Conservation (phyloP, 2,797 vertebrate genomes). For the Hippoglossus hippoglossus region DNA sequence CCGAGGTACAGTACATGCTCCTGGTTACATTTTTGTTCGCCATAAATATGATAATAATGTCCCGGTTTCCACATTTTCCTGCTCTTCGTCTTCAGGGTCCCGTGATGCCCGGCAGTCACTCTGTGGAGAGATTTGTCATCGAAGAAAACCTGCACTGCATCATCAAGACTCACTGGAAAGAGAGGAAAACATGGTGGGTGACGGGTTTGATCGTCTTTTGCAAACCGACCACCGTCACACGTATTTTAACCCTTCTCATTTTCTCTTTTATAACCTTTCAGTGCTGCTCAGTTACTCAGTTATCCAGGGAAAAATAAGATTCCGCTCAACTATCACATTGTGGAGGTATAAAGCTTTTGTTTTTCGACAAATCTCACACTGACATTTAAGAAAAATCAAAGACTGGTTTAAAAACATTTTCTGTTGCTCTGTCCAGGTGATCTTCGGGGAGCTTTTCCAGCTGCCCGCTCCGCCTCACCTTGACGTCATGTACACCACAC, state of each 20-base stretch:
- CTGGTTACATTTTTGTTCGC: too few species aligned
- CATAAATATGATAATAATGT: too few species aligned
- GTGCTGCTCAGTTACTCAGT: constrained; percentile 89
- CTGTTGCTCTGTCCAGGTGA: constrained; percentile 84
- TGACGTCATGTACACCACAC: constrained; percentile 96
- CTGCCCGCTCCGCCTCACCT: constrained; percentile 92
- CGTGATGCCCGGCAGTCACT: constrained; percentile 98
- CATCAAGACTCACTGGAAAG: constrained; percentile 96
- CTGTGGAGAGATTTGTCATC: constrained; percentile 96
- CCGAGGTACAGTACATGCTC: constrained; percentile 89
- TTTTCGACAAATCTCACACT: not conserved
- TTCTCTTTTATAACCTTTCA: constrained; percentile 4
- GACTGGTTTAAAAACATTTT: not conserved
- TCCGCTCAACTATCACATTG: constrained; percentile 98
- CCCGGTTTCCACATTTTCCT: not conserved
- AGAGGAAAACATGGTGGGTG: constrained; percentile 95
- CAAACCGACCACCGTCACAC: too few species aligned
- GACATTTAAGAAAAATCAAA: not conserved
- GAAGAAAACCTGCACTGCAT: constrained; percentile 98
- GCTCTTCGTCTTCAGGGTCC: constrained; percentile 86
- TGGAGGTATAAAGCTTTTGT: constrained; percentile 87
- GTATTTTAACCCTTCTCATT: not conserved
- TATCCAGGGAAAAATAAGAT: constrained; percentile 99
- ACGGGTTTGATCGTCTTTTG: fast-evolving
- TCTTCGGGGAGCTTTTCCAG: constrained; percentile 95